Evolutionary conservation across 2,888 invertebrate species (phyloP).

Genomic region (Psylliodes chrysocephalus): DNA sequence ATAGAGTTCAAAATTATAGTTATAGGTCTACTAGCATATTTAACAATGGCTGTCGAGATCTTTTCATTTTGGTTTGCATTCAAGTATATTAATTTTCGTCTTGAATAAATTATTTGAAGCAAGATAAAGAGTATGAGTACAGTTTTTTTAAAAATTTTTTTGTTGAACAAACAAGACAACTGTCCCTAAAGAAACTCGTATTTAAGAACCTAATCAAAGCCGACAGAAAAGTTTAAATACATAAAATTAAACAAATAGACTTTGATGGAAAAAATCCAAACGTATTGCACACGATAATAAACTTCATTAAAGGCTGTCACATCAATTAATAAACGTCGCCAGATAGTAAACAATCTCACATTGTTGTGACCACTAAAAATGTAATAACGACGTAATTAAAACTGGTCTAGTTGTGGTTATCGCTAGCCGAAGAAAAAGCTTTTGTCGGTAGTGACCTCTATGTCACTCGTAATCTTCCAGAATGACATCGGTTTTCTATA

Average conservation of each 20-base stretch:
- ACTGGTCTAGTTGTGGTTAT: slow-evolving; percentile 26
- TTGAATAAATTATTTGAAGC: too few species aligned
- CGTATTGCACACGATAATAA: background rate
- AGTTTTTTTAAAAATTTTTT: too few species aligned
- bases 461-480: slow-evolving; percentile 27
- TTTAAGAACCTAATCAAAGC: too few species aligned
- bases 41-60: too few species aligned
- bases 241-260: background rate
- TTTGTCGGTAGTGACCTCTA: slow-evolving; percentile 38
- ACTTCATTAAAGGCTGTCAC: slow-evolving; percentile 21
- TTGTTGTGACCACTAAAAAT: slow-evolving; percentile 30
- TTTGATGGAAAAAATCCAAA: background rate
- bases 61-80: too few species aligned
- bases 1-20: too few species aligned
- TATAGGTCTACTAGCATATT: too few species aligned
- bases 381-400: slow-evolving; percentile 37
- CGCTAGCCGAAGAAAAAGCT: slow-evolving; percentile 30
- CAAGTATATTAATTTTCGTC: too few species aligned
- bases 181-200: too few species aligned
- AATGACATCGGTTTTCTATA: slow-evolving; percentile 20
- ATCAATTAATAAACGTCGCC: slow-evolving; percentile 39
- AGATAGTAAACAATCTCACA: slow-evolving; percentile 28
- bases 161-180: too few species aligned
- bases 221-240: too few species aligned
- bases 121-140: too few species aligned